phyloP scores from a whole-genome alignment of 23 tunicate species.

The Ciona savignyi region DNA sequence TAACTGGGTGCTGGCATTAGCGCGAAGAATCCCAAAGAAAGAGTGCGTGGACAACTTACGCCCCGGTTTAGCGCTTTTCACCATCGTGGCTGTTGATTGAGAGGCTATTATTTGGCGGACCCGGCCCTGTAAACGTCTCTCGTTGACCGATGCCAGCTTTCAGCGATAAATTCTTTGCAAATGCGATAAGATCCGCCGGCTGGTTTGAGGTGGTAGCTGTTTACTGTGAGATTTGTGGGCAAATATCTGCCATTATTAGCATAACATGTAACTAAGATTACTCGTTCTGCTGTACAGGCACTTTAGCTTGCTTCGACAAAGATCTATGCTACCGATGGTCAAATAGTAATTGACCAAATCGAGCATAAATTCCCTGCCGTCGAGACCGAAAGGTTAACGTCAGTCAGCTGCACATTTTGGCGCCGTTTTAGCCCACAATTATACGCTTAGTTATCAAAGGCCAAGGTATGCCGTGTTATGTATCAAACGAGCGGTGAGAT shows the following conservation, averaged over 20 bases:
- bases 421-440: background rate
- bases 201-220: background rate
- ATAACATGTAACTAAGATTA: background rate
- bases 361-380: too few relatives aligned
- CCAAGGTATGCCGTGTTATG: background rate
- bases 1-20: too few relatives aligned
- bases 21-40: too few relatives aligned
- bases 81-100: background rate
- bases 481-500: background rate
- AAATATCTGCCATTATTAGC: background rate
- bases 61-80: background rate
- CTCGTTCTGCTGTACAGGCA: background rate
- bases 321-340: too few relatives aligned
- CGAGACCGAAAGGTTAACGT: too few relatives aligned
- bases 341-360: background rate
- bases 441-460: background rate
- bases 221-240: background rate
- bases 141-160: constrained; percentile 1
- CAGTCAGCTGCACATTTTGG: background rate
- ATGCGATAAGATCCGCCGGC: background rate
- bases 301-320: background rate
- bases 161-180: background rate
- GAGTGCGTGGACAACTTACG: background rate
- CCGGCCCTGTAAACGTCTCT: background rate
- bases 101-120: background rate